These are phyloP conservation scores for Archivesica marissinica DNA, from an alignment of 1,140 invertebrate species.

Conservation along the genomic window DNA sequence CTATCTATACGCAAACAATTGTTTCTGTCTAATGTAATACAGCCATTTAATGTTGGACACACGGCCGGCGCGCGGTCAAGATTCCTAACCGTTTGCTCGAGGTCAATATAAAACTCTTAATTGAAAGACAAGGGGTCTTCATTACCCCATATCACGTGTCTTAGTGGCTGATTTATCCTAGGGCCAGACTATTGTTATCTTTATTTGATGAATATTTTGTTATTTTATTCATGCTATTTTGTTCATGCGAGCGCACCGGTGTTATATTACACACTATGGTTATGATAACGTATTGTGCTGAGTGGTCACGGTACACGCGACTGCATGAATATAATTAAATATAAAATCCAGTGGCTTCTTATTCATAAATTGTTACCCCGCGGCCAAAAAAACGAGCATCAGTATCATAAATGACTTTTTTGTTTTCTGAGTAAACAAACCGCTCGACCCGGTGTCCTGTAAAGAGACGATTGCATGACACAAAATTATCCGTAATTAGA, in stretches of 20 bases:
- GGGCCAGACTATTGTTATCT: background rate
- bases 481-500: background rate
- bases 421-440: conserved; percentile 36
- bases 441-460: background rate
- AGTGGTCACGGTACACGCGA: conserved; percentile 9
- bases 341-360: background rate
- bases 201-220: conserved; percentile 6
- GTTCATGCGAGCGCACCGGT: background rate
- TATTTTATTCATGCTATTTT: conserved; percentile 21
- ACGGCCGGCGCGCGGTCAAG: background rate
- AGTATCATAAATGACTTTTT: conserved; percentile 2
- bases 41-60: conserved; percentile 28
- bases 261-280: background rate
- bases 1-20: conserved; percentile 3
- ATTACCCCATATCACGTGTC: conserved; percentile 35
- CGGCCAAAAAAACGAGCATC: background rate
- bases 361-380: background rate
- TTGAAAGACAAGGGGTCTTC: conserved; percentile 18
- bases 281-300: conserved; percentile 19
- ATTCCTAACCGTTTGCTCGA: background rate
- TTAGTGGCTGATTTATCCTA: background rate
- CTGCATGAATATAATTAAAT: conserved; percentile 7
- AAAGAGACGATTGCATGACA: background rate
- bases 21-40: background rate
- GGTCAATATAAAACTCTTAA: conserved; percentile 33